phyloP scores from a whole-genome alignment of 2,113 vertebrate genomes.

The Globicephala melas region DNA sequence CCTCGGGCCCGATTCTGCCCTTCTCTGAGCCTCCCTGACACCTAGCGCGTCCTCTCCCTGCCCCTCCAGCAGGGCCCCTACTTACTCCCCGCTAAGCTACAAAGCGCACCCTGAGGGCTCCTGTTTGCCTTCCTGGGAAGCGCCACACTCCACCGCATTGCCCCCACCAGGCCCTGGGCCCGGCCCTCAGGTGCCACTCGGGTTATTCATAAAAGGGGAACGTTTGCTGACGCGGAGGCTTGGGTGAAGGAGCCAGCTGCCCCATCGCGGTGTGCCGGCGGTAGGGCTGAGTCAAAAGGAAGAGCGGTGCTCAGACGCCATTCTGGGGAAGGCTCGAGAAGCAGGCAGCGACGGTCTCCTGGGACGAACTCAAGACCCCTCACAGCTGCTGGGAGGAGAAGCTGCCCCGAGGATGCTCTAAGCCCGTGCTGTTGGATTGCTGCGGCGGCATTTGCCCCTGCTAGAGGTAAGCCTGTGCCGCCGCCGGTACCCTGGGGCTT shows the following conservation, averaged over 20 bases:
- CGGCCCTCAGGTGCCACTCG: neutral
- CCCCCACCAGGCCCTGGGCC: no score
- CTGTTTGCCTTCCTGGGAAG: neutral
- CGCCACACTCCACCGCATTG: neutral
- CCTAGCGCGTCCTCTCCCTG: neutral
- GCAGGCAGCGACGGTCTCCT: neutral
- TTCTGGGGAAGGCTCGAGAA: neutral
- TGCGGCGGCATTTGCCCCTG: neutral
- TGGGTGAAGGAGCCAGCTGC: neutral
- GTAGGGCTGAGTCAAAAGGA: neutral
- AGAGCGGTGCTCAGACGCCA: neutral
- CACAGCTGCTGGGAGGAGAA: neutral
- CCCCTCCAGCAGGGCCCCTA: fast-evolving
- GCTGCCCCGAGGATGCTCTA: neutral
- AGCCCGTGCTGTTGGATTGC: neutral
- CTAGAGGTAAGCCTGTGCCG: neutral
- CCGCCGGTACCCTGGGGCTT: neutral
- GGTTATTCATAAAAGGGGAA: neutral
- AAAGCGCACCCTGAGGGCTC: fast-evolving
- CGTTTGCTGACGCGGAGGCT: neutral
- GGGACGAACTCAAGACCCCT: neutral
- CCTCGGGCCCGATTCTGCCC: neutral
- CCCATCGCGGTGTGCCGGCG: neutral
- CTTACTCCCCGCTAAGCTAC: neutral
- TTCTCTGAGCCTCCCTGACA: neutral